Base-by-base conservation (phyloP, 1,140 invertebrate genomes). In the Trichonephila inaurata region DNA sequence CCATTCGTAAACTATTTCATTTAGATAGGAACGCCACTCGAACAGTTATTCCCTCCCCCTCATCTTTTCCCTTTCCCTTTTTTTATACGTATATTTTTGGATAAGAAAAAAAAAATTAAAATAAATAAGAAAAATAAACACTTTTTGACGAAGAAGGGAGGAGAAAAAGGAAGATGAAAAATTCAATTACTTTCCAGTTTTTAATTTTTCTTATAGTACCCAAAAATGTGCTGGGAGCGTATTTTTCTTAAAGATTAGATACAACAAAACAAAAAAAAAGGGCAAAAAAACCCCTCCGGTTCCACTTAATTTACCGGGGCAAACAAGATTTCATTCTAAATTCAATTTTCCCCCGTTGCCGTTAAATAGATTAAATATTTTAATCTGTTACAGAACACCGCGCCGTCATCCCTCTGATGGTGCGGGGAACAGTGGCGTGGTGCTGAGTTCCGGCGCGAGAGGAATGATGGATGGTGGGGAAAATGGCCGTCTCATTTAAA, bases 341-440 rank as follows among this genome's bases (percentile, higher is more conserved):
- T 93, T 93, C 92, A 93, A 93, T 93, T 93, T 93, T 93, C 92
- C 81, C 81, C 86, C 61, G 51, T 61, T 86, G 19, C 91, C 91
- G 91, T 83, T 93, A 93, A 93, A 93, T 93, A 93, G 92, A 93
- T 93, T 93, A 93, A 93, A 93, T 93, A 88, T 93, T 93, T 93
- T 93, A 93, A 93, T 93, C 92, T 93, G 92, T 93, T 93, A 93
- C 64, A 58, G 92, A 93, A 93, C 92, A 93, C 92, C 92, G 86
- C 40, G 82, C 58, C 81, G 83, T 87, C 21, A 21, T 24, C 19
- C 1, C 14, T 18, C 16, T 44, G 64, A 6, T 18, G 77, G 66
- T 66, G 21, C 7, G 82, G 58, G 51, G 85, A 89, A 82, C n/a
- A 93, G 58, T 82, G 86, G 92, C 28, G n/a, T 61, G 24, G 44